These are phyloP conservation scores for Exaiptasia diaphana DNA, from an alignment of 64 coral and sea anemone genomes.

Conservation along the genomic window DNA sequence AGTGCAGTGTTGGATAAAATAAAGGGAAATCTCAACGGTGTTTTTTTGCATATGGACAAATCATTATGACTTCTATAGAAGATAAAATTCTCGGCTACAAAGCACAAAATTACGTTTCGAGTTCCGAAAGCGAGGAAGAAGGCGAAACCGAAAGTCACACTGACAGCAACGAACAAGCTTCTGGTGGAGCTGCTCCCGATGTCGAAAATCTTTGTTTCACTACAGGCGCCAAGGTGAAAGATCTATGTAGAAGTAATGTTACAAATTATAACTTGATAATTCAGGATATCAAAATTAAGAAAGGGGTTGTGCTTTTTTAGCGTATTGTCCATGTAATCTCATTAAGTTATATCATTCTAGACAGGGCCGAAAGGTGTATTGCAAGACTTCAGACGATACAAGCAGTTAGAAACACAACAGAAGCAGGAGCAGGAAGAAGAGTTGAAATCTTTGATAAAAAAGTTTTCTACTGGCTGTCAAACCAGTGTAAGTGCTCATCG, in stretches of 20 bases:
- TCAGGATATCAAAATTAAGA: too few species aligned
- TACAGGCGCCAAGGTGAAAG: not conserved
- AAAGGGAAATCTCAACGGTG: too few species aligned
- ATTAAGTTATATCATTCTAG: too few species aligned
- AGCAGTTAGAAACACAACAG: conserved; percentile 83
- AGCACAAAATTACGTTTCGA: conserved; percentile 88
- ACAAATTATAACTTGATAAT: too few species aligned
- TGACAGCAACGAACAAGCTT: not conserved
- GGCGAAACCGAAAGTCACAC: too few species aligned
- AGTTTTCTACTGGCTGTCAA: conserved; percentile 93
- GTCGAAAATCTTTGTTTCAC: not conserved
- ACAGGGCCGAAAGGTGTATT: conserved; percentile 99
- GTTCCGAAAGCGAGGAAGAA: conserved; percentile 93
- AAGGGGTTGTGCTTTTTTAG: too few species aligned
- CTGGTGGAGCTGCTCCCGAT: not conserved
- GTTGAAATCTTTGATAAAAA: conserved; percentile 62
- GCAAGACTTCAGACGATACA: conserved; percentile 88
- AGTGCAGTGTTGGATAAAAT: too few species aligned
- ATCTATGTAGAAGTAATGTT: too few species aligned
- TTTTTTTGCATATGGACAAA: too few species aligned
- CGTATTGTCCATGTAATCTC: too few species aligned
- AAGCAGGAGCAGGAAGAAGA: conserved; percentile 75
- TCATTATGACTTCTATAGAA: conserved; percentile 72
- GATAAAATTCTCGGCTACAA: conserved; percentile 89
- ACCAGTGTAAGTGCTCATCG: conserved; percentile 70